These are phyloP conservation scores for Subacronicta megacephala DNA, from an alignment of 2,888 invertebrate genomes.

Conservation along the genomic window DNA sequence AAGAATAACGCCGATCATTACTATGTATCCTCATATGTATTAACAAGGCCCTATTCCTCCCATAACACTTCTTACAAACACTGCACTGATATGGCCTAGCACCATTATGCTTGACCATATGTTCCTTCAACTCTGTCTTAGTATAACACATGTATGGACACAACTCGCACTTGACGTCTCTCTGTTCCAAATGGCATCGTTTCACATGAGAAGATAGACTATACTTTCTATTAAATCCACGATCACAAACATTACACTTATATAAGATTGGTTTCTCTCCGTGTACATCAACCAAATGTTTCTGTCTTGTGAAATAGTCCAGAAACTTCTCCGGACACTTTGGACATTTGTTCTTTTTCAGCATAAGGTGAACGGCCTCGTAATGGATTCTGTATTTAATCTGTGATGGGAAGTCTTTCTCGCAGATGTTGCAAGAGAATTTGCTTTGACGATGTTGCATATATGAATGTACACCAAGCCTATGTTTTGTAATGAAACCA, in stretches of 20 bases:
- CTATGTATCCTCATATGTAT: conserved; percentile 73
- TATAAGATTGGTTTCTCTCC: conserved; percentile 45
- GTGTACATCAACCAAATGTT: conserved; percentile 63
- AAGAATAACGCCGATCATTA: conserved; percentile 75
- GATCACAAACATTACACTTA: conserved; percentile 52
- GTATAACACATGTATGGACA: conserved; percentile 19
- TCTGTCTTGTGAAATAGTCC: conserved; percentile 65
- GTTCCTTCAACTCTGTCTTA: conserved; percentile 53
- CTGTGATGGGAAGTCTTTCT: conserved; percentile 62
- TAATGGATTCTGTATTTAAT: conserved; percentile 59
- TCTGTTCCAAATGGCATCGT: conserved; percentile 48
- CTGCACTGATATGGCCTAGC: conserved; percentile 71
- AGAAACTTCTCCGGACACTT: conserved; percentile 65
- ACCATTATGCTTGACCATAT: conserved; percentile 68
- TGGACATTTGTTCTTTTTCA: conserved; percentile 64
- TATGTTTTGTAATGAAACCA: conserved; percentile 73
- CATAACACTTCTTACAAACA: conserved; percentile 78
- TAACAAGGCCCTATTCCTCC: conserved; percentile 66
- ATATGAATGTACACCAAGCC: conserved; percentile 71
- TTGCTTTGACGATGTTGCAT: conserved; percentile 42
- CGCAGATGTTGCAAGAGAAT: conserved; percentile 61
- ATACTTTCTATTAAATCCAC: conserved; percentile 44
- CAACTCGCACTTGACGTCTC: conserved; percentile 43
- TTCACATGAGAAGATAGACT: conserved; percentile 47
- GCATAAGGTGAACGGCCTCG: conserved; percentile 59